Percentiles rank a stretch among this genome's conserved stretches.
These are phyloP conservation scores for Porites lutea DNA, from an alignment of 64 coral and sea anemone species.

Conservation along the genomic window DNA sequence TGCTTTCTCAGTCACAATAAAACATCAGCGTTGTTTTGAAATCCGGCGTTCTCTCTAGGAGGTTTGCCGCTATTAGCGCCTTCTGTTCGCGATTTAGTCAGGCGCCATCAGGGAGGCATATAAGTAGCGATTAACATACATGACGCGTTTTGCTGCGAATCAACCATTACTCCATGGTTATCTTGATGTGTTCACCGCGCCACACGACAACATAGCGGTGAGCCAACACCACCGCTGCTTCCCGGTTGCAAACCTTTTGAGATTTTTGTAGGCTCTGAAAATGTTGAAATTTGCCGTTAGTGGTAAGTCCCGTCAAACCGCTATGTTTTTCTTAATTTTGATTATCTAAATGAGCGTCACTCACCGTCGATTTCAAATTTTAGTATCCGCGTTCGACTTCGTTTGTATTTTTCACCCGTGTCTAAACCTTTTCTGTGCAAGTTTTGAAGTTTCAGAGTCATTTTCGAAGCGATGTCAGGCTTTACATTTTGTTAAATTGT, in stretches of 20 bases:
- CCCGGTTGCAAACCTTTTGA: background rate
- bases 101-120: background rate
- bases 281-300: conserved; percentile 67
- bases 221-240: background rate
- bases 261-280: background rate
- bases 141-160: conserved; percentile 4
- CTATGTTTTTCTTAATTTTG: background rate
- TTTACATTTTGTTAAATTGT: background rate
- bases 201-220: no score
- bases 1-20: background rate
- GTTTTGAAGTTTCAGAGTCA: background rate
- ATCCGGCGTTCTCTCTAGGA: background rate
- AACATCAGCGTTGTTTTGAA: background rate
- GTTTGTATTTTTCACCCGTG: no score
- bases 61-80: background rate
- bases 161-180: no score
- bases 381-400: no score
- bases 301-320: conserved; percentile 30
- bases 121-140: background rate
- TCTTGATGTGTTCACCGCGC: background rate
- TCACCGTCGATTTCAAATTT: background rate
- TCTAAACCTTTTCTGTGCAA: background rate
- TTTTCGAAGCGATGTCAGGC: background rate
- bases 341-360: background rate
- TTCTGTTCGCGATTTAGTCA: background rate